Conservation (phyloP, 2,797 vertebrate genomes). For the Echiichthys vipera region DNA sequence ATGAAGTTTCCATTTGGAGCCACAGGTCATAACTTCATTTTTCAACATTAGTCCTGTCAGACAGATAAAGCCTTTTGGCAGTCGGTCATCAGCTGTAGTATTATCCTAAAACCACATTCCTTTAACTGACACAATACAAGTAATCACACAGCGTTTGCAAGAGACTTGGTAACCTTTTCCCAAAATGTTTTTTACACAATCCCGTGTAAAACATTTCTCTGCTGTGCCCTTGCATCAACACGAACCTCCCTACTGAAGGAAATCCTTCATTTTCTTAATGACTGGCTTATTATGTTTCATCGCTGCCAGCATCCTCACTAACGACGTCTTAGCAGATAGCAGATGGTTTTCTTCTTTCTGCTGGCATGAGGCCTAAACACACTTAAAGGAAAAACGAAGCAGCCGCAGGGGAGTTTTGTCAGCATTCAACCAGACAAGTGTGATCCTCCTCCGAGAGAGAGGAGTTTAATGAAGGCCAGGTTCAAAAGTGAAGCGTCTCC, state of each 20-base stretch:
- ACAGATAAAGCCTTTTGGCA: constrained; percentile 20
- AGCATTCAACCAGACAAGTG: constrained; percentile 49
- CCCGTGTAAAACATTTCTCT: constrained; percentile 13
- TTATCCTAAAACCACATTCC: constrained; percentile 30
- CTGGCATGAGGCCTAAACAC: constrained; percentile 61
- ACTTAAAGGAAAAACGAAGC: constrained; percentile 36
- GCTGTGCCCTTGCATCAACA: constrained; percentile 13
- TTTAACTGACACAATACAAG: constrained; percentile 17
- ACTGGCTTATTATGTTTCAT: constrained; percentile 42
- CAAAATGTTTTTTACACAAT: constrained; percentile 39
- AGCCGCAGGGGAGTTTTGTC: constrained; percentile 57
- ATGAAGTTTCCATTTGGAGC: constrained; percentile 16
- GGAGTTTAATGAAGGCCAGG: constrained; percentile 2
- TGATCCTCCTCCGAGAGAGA: constrained; percentile 31
- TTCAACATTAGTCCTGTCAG: constrained; percentile 21
- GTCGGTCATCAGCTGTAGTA: constrained; percentile 18
- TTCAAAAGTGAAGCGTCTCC: constrained; percentile 1
- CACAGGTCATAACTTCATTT: constrained; percentile 28
- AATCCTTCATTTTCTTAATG: constrained; percentile 53
- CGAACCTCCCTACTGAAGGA: constrained; percentile 28
- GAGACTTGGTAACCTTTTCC: constrained; percentile 13
- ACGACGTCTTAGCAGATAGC: constrained; percentile 55
- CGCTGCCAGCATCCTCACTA: constrained; percentile 51
- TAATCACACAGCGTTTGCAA: constrained; percentile 7
- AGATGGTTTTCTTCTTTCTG: constrained; percentile 67